Base-by-base conservation (phyloP, 2,888 invertebrate genomes). In the Caenorhabditis uteleia region DNA sequence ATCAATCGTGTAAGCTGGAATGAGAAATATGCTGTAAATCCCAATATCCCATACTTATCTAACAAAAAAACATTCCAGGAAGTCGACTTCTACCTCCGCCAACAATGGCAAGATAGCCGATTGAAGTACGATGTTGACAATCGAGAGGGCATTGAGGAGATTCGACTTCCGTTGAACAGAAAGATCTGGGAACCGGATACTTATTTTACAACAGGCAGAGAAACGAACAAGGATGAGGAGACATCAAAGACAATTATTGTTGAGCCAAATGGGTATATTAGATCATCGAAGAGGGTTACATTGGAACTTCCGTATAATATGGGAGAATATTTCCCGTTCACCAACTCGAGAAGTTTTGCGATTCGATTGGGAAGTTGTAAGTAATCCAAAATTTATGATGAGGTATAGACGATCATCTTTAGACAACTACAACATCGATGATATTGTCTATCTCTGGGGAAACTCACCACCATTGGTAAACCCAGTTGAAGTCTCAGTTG, bases 151-250 rank as follows among this genome's bases (percentile, higher is more conserved):
- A 65, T 81, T 18, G 58, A 73, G 12, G 81, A 80, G 40, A 71
- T 77, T 21, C 34, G 68, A 12, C 40, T 80, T 12, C 79, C 80
- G 12, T 27, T 39, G 25, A 74, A 77, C 29, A 56, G 57, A 6
- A 60, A 62, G 33, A 70, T 82, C 38, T 82, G 82, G 82, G 70
- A 54, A n/a, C 82, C 82, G 1, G 80, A 80, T 55, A 82, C 82
- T 10, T 82, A 78, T 50, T 75, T 80, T 55, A 54, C 71, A 10
- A 69, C 62, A 12, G 75, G 70, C 31, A 62, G 67, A 31, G 78
- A 75, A 34, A 20, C 62, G 12, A 23, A 46, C n/a, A 48, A 58
- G 21, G 36, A 53, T 27, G 39, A n/a, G 16, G 48, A 38, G 1
- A 47, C 43, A 16, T 43, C 56, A n/a, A 57, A 66, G 21, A 50